Conservation (phyloP, 37 sponge, comb jelly and placozoan genomes). For the Geodia barretti region DNA sequence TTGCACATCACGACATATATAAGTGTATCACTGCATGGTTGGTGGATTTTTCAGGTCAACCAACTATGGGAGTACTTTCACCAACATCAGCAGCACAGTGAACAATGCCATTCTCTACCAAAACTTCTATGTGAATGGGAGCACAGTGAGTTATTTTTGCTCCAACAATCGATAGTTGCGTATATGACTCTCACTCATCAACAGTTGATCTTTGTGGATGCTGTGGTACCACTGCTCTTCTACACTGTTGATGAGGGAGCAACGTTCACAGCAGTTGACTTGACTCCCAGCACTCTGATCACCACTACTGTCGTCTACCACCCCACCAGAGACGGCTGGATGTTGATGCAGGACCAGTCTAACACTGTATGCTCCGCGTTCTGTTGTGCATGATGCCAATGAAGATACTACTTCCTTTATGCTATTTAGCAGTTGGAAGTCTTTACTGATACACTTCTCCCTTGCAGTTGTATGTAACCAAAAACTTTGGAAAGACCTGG, state of each 20-base stretch:
- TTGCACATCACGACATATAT: background rate
- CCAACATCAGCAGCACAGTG: background rate
- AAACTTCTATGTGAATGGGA: constrained; percentile 34
- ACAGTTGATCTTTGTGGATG: constrained; percentile 65
- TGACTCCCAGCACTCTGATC: constrained; percentile 37
- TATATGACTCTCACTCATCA: background rate
- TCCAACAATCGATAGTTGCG: no score
- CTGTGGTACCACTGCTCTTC: constrained; percentile 24
- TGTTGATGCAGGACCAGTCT: constrained; percentile 26
- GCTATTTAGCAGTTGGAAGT: no score
- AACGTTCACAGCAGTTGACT: constrained; percentile 6
- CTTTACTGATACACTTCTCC: no score
- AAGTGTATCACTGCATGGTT: no score
- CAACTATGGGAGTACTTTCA: constrained; percentile 54
- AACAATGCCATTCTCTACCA: constrained; percentile 12
- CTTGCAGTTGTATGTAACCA: no score
- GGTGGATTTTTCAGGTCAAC: constrained; percentile 47
- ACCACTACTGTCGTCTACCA: constrained; percentile 40
- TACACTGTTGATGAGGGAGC: constrained; percentile 58
- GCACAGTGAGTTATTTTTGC: constrained; percentile 25
- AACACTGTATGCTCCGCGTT: no score
- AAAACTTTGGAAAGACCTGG: no score
- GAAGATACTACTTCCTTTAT: no score
- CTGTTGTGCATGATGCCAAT: no score
- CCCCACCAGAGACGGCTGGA: constrained; percentile 17